Base-by-base conservation (phyloP, 2,888 invertebrate genomes). In the Rhyacophila evoluta region DNA sequence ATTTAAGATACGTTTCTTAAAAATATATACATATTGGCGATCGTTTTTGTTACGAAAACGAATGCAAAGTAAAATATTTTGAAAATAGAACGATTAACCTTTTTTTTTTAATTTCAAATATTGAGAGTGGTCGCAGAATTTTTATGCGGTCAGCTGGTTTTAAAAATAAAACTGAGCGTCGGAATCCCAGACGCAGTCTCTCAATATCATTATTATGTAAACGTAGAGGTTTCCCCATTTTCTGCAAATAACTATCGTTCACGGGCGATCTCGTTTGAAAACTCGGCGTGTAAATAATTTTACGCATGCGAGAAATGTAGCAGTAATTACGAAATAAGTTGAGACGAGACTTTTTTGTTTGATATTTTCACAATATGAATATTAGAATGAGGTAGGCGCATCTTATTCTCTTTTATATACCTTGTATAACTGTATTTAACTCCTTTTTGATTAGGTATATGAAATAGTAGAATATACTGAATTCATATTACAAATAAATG, bases 221-320 rank as follows among this genome's bases (percentile, higher is more conserved):
- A 77, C 76, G 67, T 10, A 11, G 67, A 55, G 28, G 69, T 37
- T 74, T 77, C 69, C 77, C 77, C 72, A 69, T 72, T 67, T 72
- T 37, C 33, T 72, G 72, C 68, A 77, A 77, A 77, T 77, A 77
- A 68, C 77, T 68, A 28, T 72, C 71, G 72, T 71, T 76, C 76
- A 76, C 25, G 76, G 71, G 33, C 76, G 72, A 55, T 55, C 55
- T 25, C 55, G 55, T 55, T 3, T 10, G 19, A 19, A 55, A 19
- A 55, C 25, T 55, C 19, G 19, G 55, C 19, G 55, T 55, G 29
- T 33, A 6, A 33, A 33, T 33, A 33, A 33, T 55, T 55, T 55
- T 19, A 55, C 55, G 19, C 25, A 55, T 19, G 10, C 55, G 55
- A 55, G 55, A 55, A 15, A 19, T 25, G n/a, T n/a, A n/a, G 55